Evolutionary conservation across 2,113 vertebrate species (phyloP), one percentile per base, ranked within the genome.

Genomic region (Gymnocephalus cernua): DNA sequence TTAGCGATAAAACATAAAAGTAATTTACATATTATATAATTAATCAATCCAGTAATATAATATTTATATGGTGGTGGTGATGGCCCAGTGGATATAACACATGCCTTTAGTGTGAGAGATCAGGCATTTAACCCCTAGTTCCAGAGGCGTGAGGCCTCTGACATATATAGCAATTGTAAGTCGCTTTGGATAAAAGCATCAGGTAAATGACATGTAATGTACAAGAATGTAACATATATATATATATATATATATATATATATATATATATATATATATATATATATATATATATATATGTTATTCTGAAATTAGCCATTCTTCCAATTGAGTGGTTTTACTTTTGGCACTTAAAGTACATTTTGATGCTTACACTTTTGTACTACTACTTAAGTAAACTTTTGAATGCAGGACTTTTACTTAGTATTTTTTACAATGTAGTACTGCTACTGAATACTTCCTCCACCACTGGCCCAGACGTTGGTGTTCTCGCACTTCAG

Each of bases 401-500:
- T 27, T 25, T 25, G 14, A 65, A 65, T 27, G 13, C 6, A 47
- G n/a, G 23, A 25, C 38, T 45, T 45, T n/a, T 41, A 23, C 3
- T 38, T 38, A 38, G 12, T 64, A 64, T 25, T 64, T 44, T 38
- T 44, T 16, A 23, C 21, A 7, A 69, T 19, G 11, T 59, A 59
- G 15, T 19, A 32, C 19, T 4, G 18, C 18, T 19, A 19, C 57
- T 59, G 27, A 57, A 27, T 25, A 14, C 27, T 29, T 29, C 25
- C 6, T 58, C 56, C 56, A 58, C 25, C 54, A 27, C 58, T 19
- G 19, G 10, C 29, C 25, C 13, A 78, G 32, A 57, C 61, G 16
- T 41, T 65, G 7, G 21, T 76, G 61, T 77, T 58, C 48, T 77
- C 7, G 13, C 7, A 21, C 62, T 70, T 75, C 10, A 57, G 58